Percentiles rank a stretch among this genome's conserved stretches.
These are phyloP conservation scores for Pyrrhura leucotis DNA, from an alignment of 2,797 vertebrate genomes.

Conservation along the genomic window DNA sequence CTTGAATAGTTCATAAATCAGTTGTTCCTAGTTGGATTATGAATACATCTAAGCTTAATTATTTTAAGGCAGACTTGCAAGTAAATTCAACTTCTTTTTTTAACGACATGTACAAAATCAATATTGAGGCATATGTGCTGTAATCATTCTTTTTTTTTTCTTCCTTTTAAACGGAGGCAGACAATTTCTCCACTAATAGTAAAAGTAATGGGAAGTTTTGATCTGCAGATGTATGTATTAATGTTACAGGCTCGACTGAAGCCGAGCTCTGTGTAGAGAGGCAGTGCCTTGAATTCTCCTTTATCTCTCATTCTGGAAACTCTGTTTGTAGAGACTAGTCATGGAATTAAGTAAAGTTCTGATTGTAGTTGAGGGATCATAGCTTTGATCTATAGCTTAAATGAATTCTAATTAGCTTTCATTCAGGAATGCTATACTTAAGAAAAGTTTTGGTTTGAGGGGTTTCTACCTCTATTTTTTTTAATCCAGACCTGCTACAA, in stretches of 20 bases:
- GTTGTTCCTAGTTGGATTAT: background rate
- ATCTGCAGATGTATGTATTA: background rate
- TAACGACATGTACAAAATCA: background rate
- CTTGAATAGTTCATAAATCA: background rate
- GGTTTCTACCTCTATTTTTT: background rate
- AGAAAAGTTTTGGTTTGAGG: background rate
- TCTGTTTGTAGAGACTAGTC: background rate
- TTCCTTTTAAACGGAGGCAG: background rate
- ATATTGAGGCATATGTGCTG: background rate
- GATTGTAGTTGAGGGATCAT: background rate
- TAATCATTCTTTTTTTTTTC: background rate
- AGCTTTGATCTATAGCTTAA: background rate
- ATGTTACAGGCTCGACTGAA: background rate
- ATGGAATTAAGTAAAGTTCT: background rate
- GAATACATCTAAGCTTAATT: background rate
- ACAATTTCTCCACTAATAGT: background rate
- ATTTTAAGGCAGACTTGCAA: background rate
- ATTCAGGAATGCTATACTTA: background rate
- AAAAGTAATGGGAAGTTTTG: background rate
- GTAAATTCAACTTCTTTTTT: background rate
- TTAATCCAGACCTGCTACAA: background rate
- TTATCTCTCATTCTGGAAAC: background rate
- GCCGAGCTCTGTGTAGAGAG: background rate
- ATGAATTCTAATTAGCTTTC: background rate
- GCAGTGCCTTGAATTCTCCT: background rate